phyloP scores from a whole-genome alignment of 2,797 vertebrate species.

The Leuciscus waleckii region DNA sequence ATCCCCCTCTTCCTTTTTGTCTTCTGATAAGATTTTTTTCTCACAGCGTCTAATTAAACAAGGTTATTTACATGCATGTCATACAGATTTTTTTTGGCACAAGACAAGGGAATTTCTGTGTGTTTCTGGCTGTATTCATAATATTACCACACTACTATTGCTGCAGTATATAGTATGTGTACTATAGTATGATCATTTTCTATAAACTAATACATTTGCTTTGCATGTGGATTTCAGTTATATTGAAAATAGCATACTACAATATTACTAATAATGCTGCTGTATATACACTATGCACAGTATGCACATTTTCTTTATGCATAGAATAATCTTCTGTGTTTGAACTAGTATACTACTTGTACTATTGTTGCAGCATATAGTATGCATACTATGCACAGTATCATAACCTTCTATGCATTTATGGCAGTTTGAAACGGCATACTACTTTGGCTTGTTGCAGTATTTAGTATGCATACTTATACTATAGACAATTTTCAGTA shows the following conservation, averaged over 20 bases:
- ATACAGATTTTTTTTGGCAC: conserved; percentile 67
- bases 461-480: too few relatives aligned
- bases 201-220: neutral
- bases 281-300: neutral
- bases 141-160: neutral
- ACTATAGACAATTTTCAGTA: neutral
- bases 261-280: neutral
- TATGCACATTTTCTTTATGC: neutral
- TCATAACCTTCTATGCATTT: too few relatives aligned
- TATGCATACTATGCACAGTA: neutral
- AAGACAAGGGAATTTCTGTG: conserved; percentile 41
- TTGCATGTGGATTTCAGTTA: neutral
- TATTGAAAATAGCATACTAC: neutral
- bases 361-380: neutral
- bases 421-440: too few relatives aligned
- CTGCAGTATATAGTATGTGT: neutral
- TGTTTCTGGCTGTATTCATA: conserved; percentile 12
- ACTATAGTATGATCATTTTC: neutral
- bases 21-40: conserved; percentile 46
- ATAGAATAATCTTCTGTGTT: neutral
- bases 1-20: conserved; percentile 48
- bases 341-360: neutral
- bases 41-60: conserved; percentile 78
- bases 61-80: conserved; percentile 80
- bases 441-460: too few relatives aligned